Evolutionary conservation across 2,888 invertebrate genomes (phyloP), one percentile per base, ranked within the genome.

Genomic region (Mechanitis mazaeus): DNA sequence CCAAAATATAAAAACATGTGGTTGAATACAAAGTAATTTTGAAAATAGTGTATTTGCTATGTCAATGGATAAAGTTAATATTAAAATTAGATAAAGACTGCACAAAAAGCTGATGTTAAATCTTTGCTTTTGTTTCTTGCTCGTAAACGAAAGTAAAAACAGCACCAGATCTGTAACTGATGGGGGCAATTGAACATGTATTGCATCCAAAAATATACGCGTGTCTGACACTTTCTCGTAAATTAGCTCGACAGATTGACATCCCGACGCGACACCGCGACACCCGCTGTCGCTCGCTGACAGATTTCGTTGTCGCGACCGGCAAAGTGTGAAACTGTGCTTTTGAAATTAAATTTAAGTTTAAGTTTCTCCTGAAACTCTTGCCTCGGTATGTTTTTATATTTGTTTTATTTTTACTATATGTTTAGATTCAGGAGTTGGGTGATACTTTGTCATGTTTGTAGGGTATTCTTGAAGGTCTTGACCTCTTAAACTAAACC

Each of bases 191-290:
- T 66, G 68, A 64, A 61, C 64, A 67, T 64, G 65, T 69, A 68
- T 70, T 67, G 64, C 64, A 69, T 69, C 73, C 68, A 63, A 64
- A 74, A 72, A 73, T 71, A 72, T 70, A 64, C 67, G 65, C 64
- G 65, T 69, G 64, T 64, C 64, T 64, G 65, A 59, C 67, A 60
- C 62, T 63, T 64, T 66, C 68, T 66, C 68, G 71, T 71, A 71
- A 72, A 72, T 71, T 71, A 72, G 69, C 65, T 58, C 64, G 61
- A 64, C 65, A 76, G 78, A 78, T 76, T 78, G 83, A 80, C 81
- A 65, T 64, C 55, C 50, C 64, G 66, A 61, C 65, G 76, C 72
- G 66, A 67, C 71, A 64, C 63, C 55, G 75, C 75, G 77, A 75
- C 76, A 72, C 70, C 67, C 63, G 71, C 73, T 69, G 78, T 75